Base-by-base conservation (phyloP, 2,113 vertebrate species). In the Trematomus loennbergii region DNA sequence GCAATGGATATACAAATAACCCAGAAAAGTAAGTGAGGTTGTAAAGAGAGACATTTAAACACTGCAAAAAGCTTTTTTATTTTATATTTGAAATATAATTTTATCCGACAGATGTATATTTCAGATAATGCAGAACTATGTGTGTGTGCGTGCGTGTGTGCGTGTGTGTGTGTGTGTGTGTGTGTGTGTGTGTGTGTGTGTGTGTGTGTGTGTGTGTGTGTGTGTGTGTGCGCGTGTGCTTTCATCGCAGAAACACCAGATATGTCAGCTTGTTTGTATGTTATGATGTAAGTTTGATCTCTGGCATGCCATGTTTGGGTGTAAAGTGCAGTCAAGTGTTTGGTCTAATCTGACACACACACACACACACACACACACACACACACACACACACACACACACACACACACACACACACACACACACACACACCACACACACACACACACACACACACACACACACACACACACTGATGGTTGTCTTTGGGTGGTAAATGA, bases 301-400 rank as follows among this genome's bases (percentile, higher is more conserved):
- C 36, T 75, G 87, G 83, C 78, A 82, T 80, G 80, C 63, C 29
- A 40, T 89, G 79, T 88, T 90, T 87, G 63, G 82, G 77, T 72
- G 61, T 79, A 59, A 83, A 29, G 25, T 81, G 71, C 77, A 87
- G 80, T 82, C 71, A 53, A 68, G 78, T 73, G 83, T 84, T 63
- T 69, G 74, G 78, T 75, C 80, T 75, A 70, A 78, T 81, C 67
- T 82, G 75, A 84, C 49, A 61, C 75, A 62, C 71, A 60, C 58
- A 60, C 29, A 43, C 59, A 61, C 59, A 50, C 63, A 29, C 62
- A 46, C 54, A 16, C 71, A 70, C 69, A 73, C 77, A 72, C 50
- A 75, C 49, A 63, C 62, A 50, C 74, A 58, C 73, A 59, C 74
- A 76, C 73, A 66, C 54, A 76, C 62, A 50, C 43, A 20, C 48